These are phyloP conservation scores for Bombus superbus DNA, from an alignment of 1,140 invertebrate species.

Conservation along the genomic window DNA sequence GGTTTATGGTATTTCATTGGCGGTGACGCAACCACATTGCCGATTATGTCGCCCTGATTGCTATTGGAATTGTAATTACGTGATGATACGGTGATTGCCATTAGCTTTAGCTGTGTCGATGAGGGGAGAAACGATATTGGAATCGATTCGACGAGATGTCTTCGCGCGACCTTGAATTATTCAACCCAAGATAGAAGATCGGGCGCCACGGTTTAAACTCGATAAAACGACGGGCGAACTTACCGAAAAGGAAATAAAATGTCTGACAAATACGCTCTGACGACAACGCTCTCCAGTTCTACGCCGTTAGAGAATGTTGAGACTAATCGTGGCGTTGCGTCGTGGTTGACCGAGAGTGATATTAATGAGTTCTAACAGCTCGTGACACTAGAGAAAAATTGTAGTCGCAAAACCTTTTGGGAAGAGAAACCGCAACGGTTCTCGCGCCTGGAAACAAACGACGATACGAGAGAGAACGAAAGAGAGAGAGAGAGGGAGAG, in stretches of 20 bases:
- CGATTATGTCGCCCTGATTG: slow-evolving; percentile 19
- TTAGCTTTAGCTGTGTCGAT: neutral
- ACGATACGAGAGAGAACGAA: neutral
- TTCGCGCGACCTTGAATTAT: neutral
- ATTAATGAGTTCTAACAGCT: slow-evolving; percentile 49
- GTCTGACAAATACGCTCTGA: neutral
- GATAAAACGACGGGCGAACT: neutral
- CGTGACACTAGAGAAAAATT: slow-evolving; percentile 36
- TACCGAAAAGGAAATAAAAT: neutral
- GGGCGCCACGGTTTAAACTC: neutral
- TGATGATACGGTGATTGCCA: slow-evolving; percentile 3
- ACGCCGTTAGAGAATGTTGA: neutral
- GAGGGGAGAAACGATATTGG: neutral
- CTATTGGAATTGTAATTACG: slow-evolving; percentile 35
- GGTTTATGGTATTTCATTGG: slow-evolving; percentile 18
- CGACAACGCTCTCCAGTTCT: neutral
- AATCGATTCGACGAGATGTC: neutral
- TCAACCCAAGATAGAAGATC: neutral
- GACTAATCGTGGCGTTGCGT: neutral
- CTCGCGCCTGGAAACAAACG: slow-evolving; percentile 42
- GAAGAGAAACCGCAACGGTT: slow-evolving; percentile 56
- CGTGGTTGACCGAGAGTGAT: slow-evolving; percentile 24
- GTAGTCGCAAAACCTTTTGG: slow-evolving; percentile 13
- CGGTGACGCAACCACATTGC: neutral
- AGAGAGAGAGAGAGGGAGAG: neutral